Base-by-base conservation (phyloP, 1,140 invertebrate genomes). In the Diabrotica undecimpunctata region DNA sequence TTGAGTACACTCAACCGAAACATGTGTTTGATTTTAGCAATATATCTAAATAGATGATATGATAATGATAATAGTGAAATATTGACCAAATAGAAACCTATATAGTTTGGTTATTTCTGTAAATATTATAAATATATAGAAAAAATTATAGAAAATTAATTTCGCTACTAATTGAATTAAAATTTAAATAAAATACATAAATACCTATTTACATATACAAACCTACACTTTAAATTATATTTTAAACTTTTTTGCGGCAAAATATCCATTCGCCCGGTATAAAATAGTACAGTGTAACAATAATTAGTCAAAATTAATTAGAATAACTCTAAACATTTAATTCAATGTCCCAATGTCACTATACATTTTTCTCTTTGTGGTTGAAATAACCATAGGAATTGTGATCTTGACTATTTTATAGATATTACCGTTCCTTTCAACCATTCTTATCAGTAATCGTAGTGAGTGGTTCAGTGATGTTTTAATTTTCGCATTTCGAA, bases 301-400 rank as follows among this genome's bases (percentile, higher is more conserved):
- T 51, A 50, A n/a, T 50, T 60, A 60, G 58, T 60, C 38, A n/a
- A 51, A 60, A 60, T 60, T 60, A 12, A 50, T 60, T 60, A 60
- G 58, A n/a, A 60, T 60, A 13, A 54, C 8, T n/a, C 8, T 11
- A 54, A 54, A 54, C 10, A 57, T 57, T 57, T 36, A 36, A 57
- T 57, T 57, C 9, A 37, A 60, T 60, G 58, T 51, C 58, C 58
- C 58, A 60, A 46, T 60, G 39, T 50, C 58, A 50, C 56, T 60
- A 25, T 13, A 11, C 11, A 51, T 12, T 41, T 13, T 60, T 50
- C 39, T 60, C 10, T 60, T 50, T 57, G n/a, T 38, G n/a, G n/a
- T 57, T n/a, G 36, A 38, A 57, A 7, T 10, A 57, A 25, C 37
- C n/a, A 57, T 57, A 57, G 55, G 39, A 46, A 60, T 25, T 51